Percentiles rank a stretch among this genome's conserved stretches.
Conservation (phyloP, 2,888 invertebrate species). For the Nephrotoma guestfalica region DNA sequence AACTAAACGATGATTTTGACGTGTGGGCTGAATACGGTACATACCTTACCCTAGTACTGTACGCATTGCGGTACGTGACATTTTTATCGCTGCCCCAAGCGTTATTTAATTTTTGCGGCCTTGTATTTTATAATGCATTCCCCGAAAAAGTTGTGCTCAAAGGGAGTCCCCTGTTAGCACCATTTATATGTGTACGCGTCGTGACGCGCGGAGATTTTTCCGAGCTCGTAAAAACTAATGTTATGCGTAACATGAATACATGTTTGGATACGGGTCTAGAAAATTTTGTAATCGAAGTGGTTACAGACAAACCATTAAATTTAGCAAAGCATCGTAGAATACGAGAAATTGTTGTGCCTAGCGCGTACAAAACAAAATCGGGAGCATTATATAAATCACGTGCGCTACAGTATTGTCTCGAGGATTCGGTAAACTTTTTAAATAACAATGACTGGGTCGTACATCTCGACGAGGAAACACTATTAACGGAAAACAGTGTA, state of each 20-base stretch:
- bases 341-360: constrained; percentile 78
- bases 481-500: constrained; percentile 83
- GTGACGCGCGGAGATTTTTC: constrained; percentile 92
- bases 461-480: constrained; percentile 94
- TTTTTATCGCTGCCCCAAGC: constrained; percentile 82
- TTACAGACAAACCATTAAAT: constrained; percentile 76
- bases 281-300: constrained; percentile 92
- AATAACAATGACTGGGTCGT: constrained; percentile 90
- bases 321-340: constrained; percentile 65
- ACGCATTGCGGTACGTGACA: constrained; percentile 62
- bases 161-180: constrained; percentile 80
- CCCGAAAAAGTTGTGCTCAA: constrained; percentile 80
- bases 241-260: constrained; percentile 70
- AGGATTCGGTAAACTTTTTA: constrained; percentile 72
- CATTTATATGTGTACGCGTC: constrained; percentile 86
- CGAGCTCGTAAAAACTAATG: constrained; percentile 75
- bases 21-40: constrained; percentile 74
- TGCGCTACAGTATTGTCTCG: constrained; percentile 89
- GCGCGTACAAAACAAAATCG: constrained; percentile 71
- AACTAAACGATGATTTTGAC: constrained; percentile 44
- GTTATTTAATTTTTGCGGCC: constrained; percentile 64
- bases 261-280: constrained; percentile 83
- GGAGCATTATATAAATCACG: constrained; percentile 90
- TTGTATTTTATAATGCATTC: constrained; percentile 85
- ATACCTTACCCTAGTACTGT: constrained; percentile 55